Evolutionary conservation across 2,888 invertebrate species (phyloP), one percentile per base, ranked within the genome.

Genomic region (Azorinus chamasolen): DNA sequence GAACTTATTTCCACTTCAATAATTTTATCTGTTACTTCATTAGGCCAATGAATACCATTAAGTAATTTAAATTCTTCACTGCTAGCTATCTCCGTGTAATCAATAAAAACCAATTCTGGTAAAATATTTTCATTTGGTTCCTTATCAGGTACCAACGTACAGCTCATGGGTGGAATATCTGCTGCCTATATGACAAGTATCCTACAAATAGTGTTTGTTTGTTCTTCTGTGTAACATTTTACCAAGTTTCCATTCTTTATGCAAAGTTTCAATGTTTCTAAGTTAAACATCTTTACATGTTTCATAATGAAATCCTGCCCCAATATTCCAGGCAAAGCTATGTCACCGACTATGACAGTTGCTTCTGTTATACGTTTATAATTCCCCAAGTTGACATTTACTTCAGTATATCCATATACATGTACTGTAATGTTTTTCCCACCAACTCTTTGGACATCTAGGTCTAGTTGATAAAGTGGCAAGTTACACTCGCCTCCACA

Each of bases 321-420:
- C n/a, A n/a, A n/a, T n/a, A n/a, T 66, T 55, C 25, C 73, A 73
- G 0, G 66, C 73, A n/a, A 73, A 61, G 10, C 65, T n/a, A 20
- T 51, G 54, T 2, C n/a, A 20, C 22, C 37, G 0, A 2, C 37
- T 39, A 18, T 18, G 14, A 20, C n/a, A 54, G 8, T 20, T 22
- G 24, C 54, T 55, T 5, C 65, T 24, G 6, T 16, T 10, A 10
- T 65, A n/a, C n/a, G n/a, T n/a, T n/a, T n/a, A 59, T 18, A 32
- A 16, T 22, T 25, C 53, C 10, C 46, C 41, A n/a, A 20, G 16
- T 16, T 48, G 22, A 8, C 63, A n/a, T n/a, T n/a, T n/a, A n/a
- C n/a, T n/a, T n/a, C n/a, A n/a, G n/a, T n/a, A n/a, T n/a, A n/a
- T n/a, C 63, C n/a, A 16, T 50, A 14, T 63, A 62, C n/a, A n/a